A percentile compares a stretch with the other conserved stretches of the same genome.
Conservation (phyloP, 2,888 invertebrate species). For the Ichneumoninae sp. region DNA sequence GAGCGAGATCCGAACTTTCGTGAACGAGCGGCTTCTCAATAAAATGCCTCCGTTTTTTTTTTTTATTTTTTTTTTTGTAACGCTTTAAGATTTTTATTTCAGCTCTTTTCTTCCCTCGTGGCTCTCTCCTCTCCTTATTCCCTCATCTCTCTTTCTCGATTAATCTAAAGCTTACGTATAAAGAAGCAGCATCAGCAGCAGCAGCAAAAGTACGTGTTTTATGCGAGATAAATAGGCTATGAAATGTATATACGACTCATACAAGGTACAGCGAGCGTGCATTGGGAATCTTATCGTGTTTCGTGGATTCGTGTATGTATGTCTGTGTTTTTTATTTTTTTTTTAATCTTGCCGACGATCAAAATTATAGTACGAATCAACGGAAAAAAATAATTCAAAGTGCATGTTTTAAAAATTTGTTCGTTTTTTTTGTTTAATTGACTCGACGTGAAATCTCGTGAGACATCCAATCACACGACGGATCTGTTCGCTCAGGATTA, state of each 20-base stretch:
- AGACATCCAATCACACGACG: neutral
- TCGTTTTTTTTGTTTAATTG: neutral
- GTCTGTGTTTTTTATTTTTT: neutral
- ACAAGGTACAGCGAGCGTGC: conserved; percentile 83
- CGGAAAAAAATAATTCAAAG: neutral
- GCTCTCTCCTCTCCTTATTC: conserved; percentile 32
- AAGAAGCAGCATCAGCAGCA: conserved; percentile 81
- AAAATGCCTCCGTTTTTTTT: conserved; percentile 82
- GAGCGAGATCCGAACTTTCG: conserved; percentile 59
- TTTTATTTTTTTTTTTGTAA: conserved; percentile 40
- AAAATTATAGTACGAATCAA: neutral
- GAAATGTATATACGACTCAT: conserved; percentile 77
- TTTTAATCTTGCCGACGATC: neutral
- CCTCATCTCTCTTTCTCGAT: conserved; percentile 50
- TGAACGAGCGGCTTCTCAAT: conserved; percentile 81
- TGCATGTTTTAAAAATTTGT: neutral
- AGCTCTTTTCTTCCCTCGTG: conserved; percentile 25
- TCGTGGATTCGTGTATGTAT: conserved; percentile 57
- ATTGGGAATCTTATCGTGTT: conserved; percentile 75
- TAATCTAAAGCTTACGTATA: conserved; percentile 81
- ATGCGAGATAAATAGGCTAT: conserved; percentile 71
- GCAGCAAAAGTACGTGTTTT: conserved; percentile 68
- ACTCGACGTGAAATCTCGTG: neutral
- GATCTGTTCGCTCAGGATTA: conserved; percentile 31
- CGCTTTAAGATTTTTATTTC: conserved; percentile 45